A percentile compares a stretch with the other conserved stretches of the same genome.
Evolutionary conservation across 30 jellyfish, hydroid and myxozoan species (phyloP).

Genomic region (Pseudorhiza aurosa): DNA sequence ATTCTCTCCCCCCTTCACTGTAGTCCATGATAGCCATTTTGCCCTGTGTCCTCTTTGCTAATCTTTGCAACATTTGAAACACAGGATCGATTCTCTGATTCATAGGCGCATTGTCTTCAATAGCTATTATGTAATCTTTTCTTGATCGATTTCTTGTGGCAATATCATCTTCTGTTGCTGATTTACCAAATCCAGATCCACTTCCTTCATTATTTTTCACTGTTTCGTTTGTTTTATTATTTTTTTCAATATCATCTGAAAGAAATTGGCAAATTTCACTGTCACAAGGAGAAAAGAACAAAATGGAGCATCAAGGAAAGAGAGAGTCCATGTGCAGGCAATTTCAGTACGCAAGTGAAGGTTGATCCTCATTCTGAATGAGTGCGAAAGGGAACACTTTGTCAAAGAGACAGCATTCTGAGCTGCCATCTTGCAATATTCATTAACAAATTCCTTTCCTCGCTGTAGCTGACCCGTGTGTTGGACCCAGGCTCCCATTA

Average conservation of each 20-base stretch:
- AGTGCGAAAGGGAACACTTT: too few species aligned
- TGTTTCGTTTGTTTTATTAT: background rate
- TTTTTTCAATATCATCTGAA: background rate
- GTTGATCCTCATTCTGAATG: too few species aligned
- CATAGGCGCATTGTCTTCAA: conserved; percentile 53
- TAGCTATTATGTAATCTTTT: conserved; percentile 55
- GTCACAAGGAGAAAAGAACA: background rate
- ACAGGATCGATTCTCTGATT: conserved; percentile 32
- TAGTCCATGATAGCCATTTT: conserved; percentile 62
- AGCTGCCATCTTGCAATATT: too few species aligned
- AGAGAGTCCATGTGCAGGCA: too few species aligned
- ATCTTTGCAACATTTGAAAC: conserved; percentile 31
- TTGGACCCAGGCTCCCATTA: too few species aligned
- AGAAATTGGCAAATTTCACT: background rate
- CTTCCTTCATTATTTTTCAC: background rate
- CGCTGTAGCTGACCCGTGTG: too few species aligned
- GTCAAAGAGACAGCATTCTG: too few species aligned
- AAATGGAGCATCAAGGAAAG: too few species aligned
- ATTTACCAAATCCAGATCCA: conserved; percentile 7
- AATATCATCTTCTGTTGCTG: background rate
- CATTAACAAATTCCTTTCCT: too few species aligned
- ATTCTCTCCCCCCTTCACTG: background rate
- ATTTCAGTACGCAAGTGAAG: too few species aligned
- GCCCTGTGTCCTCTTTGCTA: conserved; percentile 58
- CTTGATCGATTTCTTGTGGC: conserved; percentile 34